Evolutionary conservation across 1,140 invertebrate species (phyloP), one percentile per base, ranked within the genome.

Genomic region (Mylabris phalerata): DNA sequence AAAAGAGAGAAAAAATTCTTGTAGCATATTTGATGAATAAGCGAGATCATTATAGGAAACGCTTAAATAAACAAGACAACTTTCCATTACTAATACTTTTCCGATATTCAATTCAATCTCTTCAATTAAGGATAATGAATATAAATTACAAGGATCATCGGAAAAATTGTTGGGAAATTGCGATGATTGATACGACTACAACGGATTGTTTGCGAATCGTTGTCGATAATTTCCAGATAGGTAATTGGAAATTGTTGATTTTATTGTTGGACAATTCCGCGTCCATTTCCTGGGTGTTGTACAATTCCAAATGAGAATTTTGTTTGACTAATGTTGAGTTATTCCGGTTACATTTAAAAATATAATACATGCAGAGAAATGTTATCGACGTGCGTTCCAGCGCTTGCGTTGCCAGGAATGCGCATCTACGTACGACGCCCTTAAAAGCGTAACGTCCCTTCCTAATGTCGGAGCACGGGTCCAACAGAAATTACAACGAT

Each of bases 281-380:
- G 27, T 13, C 48, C 48, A 39, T 27, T 27, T n/a, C 19, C 46
- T 13, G 4, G 46, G 49, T 63, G 51, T 55, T 55, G 63, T 63
- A 52, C 57, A 62, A 61, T 3, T 55, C 52, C 61, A 66, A 66
- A 66, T 66, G 64, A 66, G 61, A 59, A 60, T 57, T 65, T 65
- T 67, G 57, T 67, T 56, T 55, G 63, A 52, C 57, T 67, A 67
- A 67, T 67, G 63, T 67, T 62, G 62, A 65, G 61, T 65, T 64
- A 67, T 67, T 67, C 65, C 60, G 60, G 59, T 67, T 63, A 65
- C 65, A 67, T 67, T 67, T 67, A 64, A 67, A 67, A 67, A 67
- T 67, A 65, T 67, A 66, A 66, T 67, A 60, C 60, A 67, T 67
- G 65, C 63, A 67, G 65, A 64, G 64, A 55, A 60, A 60, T 60